These are phyloP conservation scores for Poeciliopsis occidentalis DNA, from an alignment of 2,113 vertebrate species.

Conservation along the genomic window DNA sequence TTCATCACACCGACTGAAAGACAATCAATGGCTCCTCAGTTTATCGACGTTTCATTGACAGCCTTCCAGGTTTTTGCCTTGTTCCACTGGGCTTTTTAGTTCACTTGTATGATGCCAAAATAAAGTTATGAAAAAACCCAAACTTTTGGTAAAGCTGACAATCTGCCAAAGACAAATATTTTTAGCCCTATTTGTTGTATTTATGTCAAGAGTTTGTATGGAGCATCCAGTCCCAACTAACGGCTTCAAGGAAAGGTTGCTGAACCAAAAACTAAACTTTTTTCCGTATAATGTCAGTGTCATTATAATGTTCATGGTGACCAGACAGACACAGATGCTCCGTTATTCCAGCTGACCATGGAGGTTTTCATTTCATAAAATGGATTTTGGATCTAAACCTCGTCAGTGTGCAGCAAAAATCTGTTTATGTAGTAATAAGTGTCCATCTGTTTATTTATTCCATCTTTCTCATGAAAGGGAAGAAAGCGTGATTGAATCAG, in stretches of 20 bases:
- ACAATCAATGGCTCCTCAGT: not conserved
- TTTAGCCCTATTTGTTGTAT: not conserved
- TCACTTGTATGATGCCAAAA: not conserved
- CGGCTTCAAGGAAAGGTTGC: constrained; percentile 7
- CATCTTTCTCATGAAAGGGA: not conserved
- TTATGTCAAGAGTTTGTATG: constrained; percentile 3
- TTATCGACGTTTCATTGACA: constrained; percentile 16
- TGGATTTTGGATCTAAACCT: not conserved
- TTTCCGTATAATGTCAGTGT: not conserved
- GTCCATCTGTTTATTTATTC: not conserved
- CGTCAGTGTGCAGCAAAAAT: not conserved
- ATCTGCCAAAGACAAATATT: constrained; percentile 1
- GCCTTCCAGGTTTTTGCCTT: constrained; percentile 1
- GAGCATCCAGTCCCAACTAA: constrained; percentile 3
- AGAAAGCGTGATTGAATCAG: not conserved
- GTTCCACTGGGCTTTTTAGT: not conserved
- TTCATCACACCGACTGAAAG: constrained; percentile 4
- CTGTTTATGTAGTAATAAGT: not conserved
- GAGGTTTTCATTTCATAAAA: not conserved
- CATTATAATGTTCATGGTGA: not conserved
- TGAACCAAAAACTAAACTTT: not conserved
- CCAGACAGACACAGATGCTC: not conserved
- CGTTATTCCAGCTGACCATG: not conserved
- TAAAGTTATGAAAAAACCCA: not conserved
- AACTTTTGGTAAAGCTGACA: not conserved